These are phyloP conservation scores for Carterocephalus palaemon DNA, from an alignment of 2,888 invertebrate species.

Conservation along the genomic window DNA sequence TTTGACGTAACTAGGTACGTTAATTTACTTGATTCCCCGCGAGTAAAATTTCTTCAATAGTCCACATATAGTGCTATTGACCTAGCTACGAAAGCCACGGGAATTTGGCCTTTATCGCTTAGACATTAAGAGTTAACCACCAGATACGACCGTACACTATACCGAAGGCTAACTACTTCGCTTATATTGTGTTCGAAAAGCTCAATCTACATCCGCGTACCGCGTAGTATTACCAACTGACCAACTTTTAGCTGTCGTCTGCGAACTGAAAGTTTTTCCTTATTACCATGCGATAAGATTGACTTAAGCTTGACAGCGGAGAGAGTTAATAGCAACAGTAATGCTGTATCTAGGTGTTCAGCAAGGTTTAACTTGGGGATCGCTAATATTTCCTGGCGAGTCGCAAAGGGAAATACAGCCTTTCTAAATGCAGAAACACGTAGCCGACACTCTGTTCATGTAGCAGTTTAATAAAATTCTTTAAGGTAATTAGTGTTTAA, in stretches of 20 bases:
- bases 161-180: slow-evolving; percentile 64
- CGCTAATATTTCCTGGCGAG: slow-evolving; percentile 44
- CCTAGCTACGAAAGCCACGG: slow-evolving; percentile 28
- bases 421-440: slow-evolving; percentile 35
- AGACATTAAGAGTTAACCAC: slow-evolving; percentile 27
- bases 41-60: slow-evolving; percentile 7
- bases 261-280: slow-evolving; percentile 27
- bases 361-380: slow-evolving; percentile 45
- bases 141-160: slow-evolving; percentile 34
- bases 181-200: slow-evolving; percentile 58
- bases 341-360: slow-evolving; percentile 36
- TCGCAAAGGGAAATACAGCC: slow-evolving; percentile 34
- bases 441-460: slow-evolving; percentile 17
- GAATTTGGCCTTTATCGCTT: slow-evolving; percentile 27
- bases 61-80: slow-evolving; percentile 27
- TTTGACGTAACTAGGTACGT: not conserved
- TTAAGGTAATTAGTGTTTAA: slow-evolving; percentile 17
- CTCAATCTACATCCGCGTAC: slow-evolving; percentile 64
- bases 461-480: slow-evolving; percentile 12
- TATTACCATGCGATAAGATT: slow-evolving; percentile 37
- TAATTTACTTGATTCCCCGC: not conserved
- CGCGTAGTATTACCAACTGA: slow-evolving; percentile 50
- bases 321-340: slow-evolving; percentile 26
- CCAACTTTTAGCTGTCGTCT: slow-evolving; percentile 29
- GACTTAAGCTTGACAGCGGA: slow-evolving; percentile 28